Base-by-base conservation (phyloP, 2,797 vertebrate genomes). In the Synanceia verrucosa region DNA sequence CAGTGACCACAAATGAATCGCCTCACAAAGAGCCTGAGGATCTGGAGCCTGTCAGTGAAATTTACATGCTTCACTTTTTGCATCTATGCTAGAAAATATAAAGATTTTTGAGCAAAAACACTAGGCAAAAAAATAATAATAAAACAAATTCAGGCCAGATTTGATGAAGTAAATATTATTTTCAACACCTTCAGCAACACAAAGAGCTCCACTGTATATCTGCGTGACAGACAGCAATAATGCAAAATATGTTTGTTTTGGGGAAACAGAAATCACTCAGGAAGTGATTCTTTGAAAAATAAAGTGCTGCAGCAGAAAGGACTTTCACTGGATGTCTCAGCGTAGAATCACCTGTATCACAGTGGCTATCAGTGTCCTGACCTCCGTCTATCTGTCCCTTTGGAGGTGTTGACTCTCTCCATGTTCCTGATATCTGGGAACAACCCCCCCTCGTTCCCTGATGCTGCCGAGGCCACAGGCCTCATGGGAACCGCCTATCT, bases 401-500 rank as follows among this genome's bases (percentile, higher is more conserved):
- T 79, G 70, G 68, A 85, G 73, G 83, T 93, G 90, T 93, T 93
- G 91, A 93, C 85, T 76, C 84, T 89, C 91, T 89, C 51, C 31
- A 44, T 91, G 92, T 94, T 93, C 92, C 82, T 77, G 83, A 89
- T 93, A 93, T 89, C 84, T 86, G 76, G 88, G 89, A 90, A 92
- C 87, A 87, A 76, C 81, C 39, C 44, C 34, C 34, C 51, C n/a
- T 3, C 16, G 16, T 28, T 24, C 73, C 60, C 58, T 8, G 23
- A 31, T 3, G 11, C 47, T 51, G 64, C 64, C 73, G 83, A 89
- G 89, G 89, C 83, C 87, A 77, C 63, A 29, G 89, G 88, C 93
- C 94, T 95, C 95, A 89, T 95, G 93, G 92, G 92, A 95, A 95
- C 90, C 33, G n/a, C 81, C 86, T 90, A 93, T 91, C 90, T 92